phyloP scores from a whole-genome alignment of 2,113 vertebrate species.

The Lanius collurio region DNA sequence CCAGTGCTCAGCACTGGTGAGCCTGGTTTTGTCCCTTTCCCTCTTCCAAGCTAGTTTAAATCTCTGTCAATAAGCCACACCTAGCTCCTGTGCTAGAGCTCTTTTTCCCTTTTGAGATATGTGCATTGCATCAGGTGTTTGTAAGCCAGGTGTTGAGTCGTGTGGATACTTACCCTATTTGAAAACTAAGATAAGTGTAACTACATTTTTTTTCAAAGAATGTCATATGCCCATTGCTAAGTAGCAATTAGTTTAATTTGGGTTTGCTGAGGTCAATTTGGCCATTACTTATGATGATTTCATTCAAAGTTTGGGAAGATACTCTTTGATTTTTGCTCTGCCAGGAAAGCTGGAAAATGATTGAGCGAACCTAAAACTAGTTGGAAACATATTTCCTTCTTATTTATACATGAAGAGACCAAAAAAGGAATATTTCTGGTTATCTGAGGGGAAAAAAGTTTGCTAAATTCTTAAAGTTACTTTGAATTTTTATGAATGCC shows the following conservation, averaged over 20 bases:
- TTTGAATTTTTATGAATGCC: slow-evolving; percentile 14
- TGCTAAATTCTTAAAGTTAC: neutral
- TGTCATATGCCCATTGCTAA: neutral
- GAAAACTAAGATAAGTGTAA: neutral
- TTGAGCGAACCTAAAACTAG: neutral
- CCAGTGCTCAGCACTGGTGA: accelerated
- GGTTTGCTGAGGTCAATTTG: neutral
- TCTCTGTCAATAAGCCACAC: neutral
- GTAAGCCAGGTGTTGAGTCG: neutral
- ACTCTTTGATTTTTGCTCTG: neutral
- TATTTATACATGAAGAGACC: neutral
- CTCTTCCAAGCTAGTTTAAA: neutral
- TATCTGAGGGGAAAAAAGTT: neutral
- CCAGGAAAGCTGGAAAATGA: neutral
- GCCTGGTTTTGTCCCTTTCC: neutral
- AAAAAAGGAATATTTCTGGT: neutral
- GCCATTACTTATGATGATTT: neutral
- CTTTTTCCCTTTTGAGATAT: neutral
- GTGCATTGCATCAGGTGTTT: neutral
- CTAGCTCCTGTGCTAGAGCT: neutral
- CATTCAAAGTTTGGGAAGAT: neutral
- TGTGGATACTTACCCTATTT: neutral
- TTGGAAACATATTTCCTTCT: neutral
- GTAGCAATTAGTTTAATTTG: neutral
- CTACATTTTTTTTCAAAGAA: neutral